Evolutionary conservation across 1,140 invertebrate species (phyloP), one percentile per base, ranked within the genome.

Genomic region (Drosophila nannoptera): DNA sequence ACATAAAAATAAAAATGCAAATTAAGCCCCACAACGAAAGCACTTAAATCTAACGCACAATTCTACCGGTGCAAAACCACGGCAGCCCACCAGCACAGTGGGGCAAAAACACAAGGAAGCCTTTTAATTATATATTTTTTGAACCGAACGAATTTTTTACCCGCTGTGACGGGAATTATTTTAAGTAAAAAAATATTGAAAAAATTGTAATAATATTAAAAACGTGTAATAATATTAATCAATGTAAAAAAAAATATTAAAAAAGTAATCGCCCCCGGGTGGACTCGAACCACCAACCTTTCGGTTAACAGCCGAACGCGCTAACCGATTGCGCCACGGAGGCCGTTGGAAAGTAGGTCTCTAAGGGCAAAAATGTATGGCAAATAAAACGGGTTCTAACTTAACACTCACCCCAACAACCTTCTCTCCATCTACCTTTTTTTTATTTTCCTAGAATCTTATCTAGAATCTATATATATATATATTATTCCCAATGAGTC

Each of bases 231-330:
- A 22, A 22, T 22, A 2, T 22, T 2, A 22, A 22, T 22, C 22
- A 22, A 22, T 22, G 22, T 22, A 22, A 22, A 22, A 22, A 22
- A 22, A 1, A 12, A 42, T 12, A 12, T 40, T 12, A 2, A 42
- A 12, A 42, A 42, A 14, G 22, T n/a, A 12, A 4, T 12, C 91
- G 90, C 91, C 91, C 91, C 92, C 91, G 91, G 94, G 94, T 94
- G 94, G 94, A 92, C 93, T 94, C 93, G 94, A 95, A 94, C 94
- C 94, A 94, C 94, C 94, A 94, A 94, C 94, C 94, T 95, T 94
- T 93, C 93, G 93, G 92, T 93, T 93, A 93, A 93, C 93, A 93
- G 93, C 92, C 93, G 92, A 93, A 93, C 94, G 94, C 94, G 93
- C 94, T 94, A 94, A 91, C 93, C 93, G 77, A 94, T 94, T 94